phyloP scores from a whole-genome alignment of 2,797 vertebrate genomes.

The Lagocephalus sceleratus region DNA sequence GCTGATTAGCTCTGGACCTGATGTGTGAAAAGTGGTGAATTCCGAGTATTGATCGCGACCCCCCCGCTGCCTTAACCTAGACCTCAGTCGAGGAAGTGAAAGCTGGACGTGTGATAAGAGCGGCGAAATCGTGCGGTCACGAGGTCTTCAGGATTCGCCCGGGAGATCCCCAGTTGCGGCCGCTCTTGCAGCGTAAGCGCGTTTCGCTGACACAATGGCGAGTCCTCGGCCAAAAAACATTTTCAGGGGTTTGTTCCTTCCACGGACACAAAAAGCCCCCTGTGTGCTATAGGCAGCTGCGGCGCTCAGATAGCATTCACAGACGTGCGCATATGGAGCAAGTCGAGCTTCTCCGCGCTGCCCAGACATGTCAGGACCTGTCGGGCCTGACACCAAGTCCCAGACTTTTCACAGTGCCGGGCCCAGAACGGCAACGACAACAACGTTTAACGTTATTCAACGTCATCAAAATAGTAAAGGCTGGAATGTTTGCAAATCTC shows the following conservation, averaged over 20 bases:
- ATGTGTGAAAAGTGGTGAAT: background rate
- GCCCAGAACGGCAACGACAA: too few relatives aligned
- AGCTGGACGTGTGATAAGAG: conserved; percentile 3
- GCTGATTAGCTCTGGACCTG: conserved; percentile 17
- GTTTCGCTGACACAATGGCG: conserved; percentile 3
- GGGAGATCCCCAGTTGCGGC: too few relatives aligned
- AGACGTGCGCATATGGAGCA: too few relatives aligned
- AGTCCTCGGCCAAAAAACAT: too few relatives aligned
- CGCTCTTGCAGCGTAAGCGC: conserved; percentile 18
- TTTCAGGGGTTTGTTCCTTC: too few relatives aligned
- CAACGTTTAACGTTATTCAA: too few relatives aligned
- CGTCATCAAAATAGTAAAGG: too few relatives aligned
- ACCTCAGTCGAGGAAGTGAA: conserved; percentile 27
- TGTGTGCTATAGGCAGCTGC: too few relatives aligned
- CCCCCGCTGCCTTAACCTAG: conserved; percentile 2
- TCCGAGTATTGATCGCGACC: conserved; percentile 13
- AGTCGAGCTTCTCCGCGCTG: background rate
- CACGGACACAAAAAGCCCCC: too few relatives aligned
- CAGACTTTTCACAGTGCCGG: background rate
- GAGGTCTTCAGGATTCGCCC: too few relatives aligned
- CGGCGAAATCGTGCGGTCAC: conserved; percentile 21
- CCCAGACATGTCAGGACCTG: background rate
- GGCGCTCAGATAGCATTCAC: too few relatives aligned
- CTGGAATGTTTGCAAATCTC: too few relatives aligned
- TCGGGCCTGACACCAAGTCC: background rate